Evolutionary conservation across 2,113 vertebrate genomes (phyloP).

Genomic region (Saccopteryx leptura): DNA sequence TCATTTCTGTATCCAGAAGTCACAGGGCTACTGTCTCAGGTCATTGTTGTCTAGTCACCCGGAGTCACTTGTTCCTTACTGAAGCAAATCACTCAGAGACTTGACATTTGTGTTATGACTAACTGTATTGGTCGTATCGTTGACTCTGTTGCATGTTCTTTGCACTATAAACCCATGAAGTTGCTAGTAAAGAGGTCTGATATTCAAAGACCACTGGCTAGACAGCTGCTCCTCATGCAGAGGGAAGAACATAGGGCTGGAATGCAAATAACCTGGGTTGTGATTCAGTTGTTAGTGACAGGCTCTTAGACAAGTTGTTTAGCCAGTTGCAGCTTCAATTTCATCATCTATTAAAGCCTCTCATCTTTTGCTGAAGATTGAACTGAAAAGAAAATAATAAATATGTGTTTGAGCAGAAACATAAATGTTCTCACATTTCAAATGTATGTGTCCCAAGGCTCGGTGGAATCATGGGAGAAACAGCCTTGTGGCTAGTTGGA

Average conservation of each 20-base stretch:
- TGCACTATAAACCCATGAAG: neutral
- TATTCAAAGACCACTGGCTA: neutral
- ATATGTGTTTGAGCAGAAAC: neutral
- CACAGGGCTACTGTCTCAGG: neutral
- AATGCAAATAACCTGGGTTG: neutral
- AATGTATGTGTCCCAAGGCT: neutral
- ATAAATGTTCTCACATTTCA: neutral
- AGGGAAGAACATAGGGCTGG: neutral
- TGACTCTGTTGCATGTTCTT: constrained; percentile 20
- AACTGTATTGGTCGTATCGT: constrained; percentile 34
- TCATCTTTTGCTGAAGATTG: neutral
- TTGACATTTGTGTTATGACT: constrained; percentile 44
- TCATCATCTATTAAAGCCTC: neutral
- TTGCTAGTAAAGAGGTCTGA: neutral
- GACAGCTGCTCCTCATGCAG: neutral
- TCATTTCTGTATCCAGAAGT: neutral
- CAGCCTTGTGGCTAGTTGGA: neutral
- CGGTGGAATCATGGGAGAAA: neutral
- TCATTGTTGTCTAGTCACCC: neutral
- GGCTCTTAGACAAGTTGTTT: neutral
- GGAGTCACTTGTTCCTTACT: neutral
- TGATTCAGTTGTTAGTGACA: neutral
- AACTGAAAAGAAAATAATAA: neutral
- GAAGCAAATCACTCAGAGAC: neutral
- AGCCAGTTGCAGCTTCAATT: neutral